phyloP scores from a whole-genome alignment of 2,113 vertebrate species.

The Paramisgurnus dabryanus region DNA sequence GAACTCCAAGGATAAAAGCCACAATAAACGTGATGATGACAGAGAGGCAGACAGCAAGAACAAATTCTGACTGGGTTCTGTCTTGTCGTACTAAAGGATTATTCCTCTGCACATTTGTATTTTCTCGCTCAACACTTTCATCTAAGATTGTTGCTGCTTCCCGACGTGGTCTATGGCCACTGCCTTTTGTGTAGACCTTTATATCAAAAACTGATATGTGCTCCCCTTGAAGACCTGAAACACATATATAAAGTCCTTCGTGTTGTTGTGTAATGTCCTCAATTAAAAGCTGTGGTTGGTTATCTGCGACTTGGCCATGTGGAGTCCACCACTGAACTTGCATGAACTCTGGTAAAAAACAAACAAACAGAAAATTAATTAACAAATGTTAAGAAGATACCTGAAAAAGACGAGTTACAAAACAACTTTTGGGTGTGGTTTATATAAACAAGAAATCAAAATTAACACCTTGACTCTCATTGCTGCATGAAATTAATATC shows the following conservation, averaged over 20 bases:
- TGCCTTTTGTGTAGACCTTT: slow-evolving; percentile 58
- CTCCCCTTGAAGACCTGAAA: slow-evolving; percentile 57
- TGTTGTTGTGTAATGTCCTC: slow-evolving; percentile 55
- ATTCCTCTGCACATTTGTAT: slow-evolving; percentile 5
- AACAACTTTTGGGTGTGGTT: slow-evolving; percentile 18
- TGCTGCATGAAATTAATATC: slow-evolving; percentile 65
- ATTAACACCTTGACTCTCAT: slow-evolving; percentile 65
- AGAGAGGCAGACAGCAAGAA: slow-evolving; percentile 80
- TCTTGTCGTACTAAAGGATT: not conserved
- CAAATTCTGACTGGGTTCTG: slow-evolving; percentile 60
- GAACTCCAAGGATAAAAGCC: slow-evolving; percentile 84
- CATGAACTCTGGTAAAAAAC: slow-evolving; percentile 59
- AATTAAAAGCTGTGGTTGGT: slow-evolving; percentile 63
- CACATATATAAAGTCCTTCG: slow-evolving; percentile 68
- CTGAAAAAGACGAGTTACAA: too few relatives aligned
- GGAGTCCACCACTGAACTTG: slow-evolving; percentile 73
- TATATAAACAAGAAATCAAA: slow-evolving; percentile 30
- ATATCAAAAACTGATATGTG: slow-evolving; percentile 66
- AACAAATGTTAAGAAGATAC: not conserved
- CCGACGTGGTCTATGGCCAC: slow-evolving; percentile 41
- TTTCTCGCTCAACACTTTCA: slow-evolving; percentile 43
- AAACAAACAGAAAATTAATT: slow-evolving; percentile 5
- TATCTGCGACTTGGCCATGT: slow-evolving; percentile 57
- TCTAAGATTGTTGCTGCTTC: slow-evolving; percentile 13
- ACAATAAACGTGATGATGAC: slow-evolving; percentile 83